Evolutionary conservation across 2,888 invertebrate genomes (phyloP), one percentile per base, ranked within the genome.

Genomic region (Metopia argyrocephala): DNA sequence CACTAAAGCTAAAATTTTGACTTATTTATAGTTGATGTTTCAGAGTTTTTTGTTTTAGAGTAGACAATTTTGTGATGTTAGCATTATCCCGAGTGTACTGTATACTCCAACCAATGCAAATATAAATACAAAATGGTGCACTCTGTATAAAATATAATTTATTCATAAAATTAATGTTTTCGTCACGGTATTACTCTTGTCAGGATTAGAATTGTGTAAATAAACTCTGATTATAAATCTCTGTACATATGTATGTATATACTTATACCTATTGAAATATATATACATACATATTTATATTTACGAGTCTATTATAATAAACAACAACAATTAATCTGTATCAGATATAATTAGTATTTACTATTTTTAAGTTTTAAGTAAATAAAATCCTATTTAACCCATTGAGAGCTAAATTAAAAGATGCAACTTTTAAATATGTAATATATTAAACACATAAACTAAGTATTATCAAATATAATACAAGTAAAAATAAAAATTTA

Each of bases 261-360:
- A 15, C n/a, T n/a, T n/a, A n/a, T n/a, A n/a, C n/a, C n/a, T n/a
- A n/a, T n/a, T n/a, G n/a, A n/a, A n/a, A n/a, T n/a, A n/a, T n/a
- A n/a, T n/a, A n/a, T n/a, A n/a, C n/a, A n/a, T n/a, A n/a, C 9
- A 38, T 38, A 15, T 38, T 12, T 38, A 2, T 15, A 12, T 38
- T 12, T 38, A 38, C 15, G 38, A 38, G 38, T 12, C 15, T 38
- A 38, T 38, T 38, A 38, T 12, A 9, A 12, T 38, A 15, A 3
- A 38, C 15, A 38, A 38, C 15, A 38, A 1, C 6, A 9, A 31
- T 18, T 18, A 50, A 50, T 50, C 31, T 21, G 18, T 69, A 57
- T 23, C 20, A 50, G 21, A 48, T 48, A 59, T 59, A 50, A 59
- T 59, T 70, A 61, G 69, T 59, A 59, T 70, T 48, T 70, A 57